Conservation (phyloP, 2,888 invertebrate species). For the Drosophila prolongata region DNA sequence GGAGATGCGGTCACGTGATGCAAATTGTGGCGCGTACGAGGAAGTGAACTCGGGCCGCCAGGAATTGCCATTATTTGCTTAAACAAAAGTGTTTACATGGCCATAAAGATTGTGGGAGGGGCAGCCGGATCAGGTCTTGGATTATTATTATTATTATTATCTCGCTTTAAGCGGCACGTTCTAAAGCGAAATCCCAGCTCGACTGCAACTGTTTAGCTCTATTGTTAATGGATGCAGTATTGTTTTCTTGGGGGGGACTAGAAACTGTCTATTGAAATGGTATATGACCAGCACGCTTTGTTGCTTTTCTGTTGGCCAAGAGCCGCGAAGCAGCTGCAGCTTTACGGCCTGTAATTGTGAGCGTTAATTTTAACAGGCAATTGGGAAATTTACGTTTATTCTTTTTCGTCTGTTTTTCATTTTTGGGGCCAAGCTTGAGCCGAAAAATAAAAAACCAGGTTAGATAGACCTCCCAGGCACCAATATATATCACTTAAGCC, state of each 20-base stretch:
- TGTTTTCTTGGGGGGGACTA: conserved; percentile 4
- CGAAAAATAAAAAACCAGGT: conserved; percentile 4
- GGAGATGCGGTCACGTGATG: conserved; percentile 27
- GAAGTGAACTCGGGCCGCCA: conserved; percentile 55
- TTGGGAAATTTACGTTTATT: conserved; percentile 49
- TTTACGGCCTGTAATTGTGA: conserved; percentile 38
- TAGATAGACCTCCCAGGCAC: conserved; percentile 8
- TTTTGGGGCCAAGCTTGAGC: neutral
- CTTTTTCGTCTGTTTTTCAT: conserved; percentile 7
- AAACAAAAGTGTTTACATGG: conserved; percentile 62
- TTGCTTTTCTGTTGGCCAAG: conserved; percentile 38
- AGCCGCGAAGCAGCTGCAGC: conserved; percentile 47
- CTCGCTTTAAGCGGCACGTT: conserved; percentile 54
- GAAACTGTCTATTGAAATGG: conserved; percentile 40
- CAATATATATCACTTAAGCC: conserved; percentile 9
- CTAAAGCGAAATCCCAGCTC: conserved; percentile 59
- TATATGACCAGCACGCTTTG: conserved; percentile 24
- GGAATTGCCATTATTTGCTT: conserved; percentile 61
- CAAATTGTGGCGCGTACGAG: conserved; percentile 55
- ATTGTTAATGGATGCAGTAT: conserved; percentile 26
- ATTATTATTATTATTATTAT: conserved; percentile 24
- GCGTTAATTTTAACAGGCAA: conserved; percentile 50
- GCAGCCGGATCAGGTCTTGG: conserved; percentile 35
- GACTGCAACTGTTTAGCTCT: conserved; percentile 51
- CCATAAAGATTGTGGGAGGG: conserved; percentile 42